Percentiles rank a stretch among this genome's conserved stretches.
Evolutionary conservation across 2,888 invertebrate species (phyloP).

Genomic region (Morpho achilles): DNA sequence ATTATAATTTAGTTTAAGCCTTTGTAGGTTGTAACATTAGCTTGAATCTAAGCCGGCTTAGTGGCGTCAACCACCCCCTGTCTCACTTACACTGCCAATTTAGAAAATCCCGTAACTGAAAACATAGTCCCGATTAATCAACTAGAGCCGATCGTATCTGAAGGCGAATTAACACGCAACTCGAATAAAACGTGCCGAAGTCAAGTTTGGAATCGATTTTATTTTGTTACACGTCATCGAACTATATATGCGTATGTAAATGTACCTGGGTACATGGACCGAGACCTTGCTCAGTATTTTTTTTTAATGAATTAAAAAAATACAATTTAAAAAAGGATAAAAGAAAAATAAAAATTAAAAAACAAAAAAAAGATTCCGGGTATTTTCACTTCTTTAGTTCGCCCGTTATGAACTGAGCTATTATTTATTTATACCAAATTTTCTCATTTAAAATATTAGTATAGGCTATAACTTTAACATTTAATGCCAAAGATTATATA

Average conservation of each 20-base stretch:
- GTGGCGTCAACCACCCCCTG: constrained; percentile 28
- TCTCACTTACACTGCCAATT: constrained; percentile 33
- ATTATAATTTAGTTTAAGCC: constrained; percentile 20
- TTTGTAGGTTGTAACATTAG: constrained; percentile 29
- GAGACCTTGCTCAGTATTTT: too few species aligned
- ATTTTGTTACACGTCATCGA: constrained; percentile 12
- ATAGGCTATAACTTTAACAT: too few species aligned
- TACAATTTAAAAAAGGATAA: not conserved
- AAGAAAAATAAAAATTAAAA: too few species aligned
- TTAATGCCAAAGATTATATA: too few species aligned
- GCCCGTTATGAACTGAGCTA: too few species aligned
- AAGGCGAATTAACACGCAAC: constrained; percentile 29
- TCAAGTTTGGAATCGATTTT: constrained; percentile 21
- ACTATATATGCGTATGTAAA: not conserved
- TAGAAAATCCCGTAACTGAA: constrained; percentile 32
- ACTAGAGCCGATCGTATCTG: constrained; percentile 33
- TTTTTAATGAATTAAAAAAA: not conserved
- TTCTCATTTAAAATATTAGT: too few species aligned
- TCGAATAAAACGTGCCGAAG: constrained; percentile 24
- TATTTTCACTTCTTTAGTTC: too few species aligned
- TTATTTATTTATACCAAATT: too few species aligned
- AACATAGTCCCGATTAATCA: constrained; percentile 33
- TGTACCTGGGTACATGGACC: not conserved
- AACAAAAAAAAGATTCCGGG: too few species aligned
- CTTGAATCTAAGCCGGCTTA: constrained; percentile 32